Evolutionary conservation across 2,113 vertebrate species (phyloP).

Genomic region (Hyla sarda): DNA sequence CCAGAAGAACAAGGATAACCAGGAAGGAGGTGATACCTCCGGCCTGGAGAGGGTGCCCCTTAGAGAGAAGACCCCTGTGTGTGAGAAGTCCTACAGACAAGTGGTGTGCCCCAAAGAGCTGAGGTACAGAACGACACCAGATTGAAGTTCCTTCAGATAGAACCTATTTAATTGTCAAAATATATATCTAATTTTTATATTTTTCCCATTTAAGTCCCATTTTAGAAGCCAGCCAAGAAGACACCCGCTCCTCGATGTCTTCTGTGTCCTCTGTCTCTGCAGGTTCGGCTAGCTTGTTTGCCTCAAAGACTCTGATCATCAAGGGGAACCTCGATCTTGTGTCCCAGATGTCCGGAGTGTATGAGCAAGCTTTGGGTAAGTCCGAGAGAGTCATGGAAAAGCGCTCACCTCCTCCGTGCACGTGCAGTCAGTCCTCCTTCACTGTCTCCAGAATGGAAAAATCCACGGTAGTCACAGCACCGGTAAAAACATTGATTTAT

Average conservation of each 20-base stretch:
- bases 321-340: conserved; percentile 73
- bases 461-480: no score
- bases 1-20: conserved; percentile 67
- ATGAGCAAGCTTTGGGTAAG: conserved; percentile 28
- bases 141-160: background rate
- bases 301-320: conserved; percentile 71
- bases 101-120: conserved; percentile 73
- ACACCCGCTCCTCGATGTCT: conserved; percentile 67
- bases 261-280: conserved; percentile 75
- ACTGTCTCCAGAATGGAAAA: no score
- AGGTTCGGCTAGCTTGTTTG: conserved; percentile 69
- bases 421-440: no score
- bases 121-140: conserved; percentile 66
- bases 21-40: conserved; percentile 61
- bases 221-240: conserved; percentile 81
- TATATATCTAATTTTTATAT: conserved; percentile 8
- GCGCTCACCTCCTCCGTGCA: no score
- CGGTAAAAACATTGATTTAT: no score
- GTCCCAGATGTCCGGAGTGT: conserved; percentile 59
- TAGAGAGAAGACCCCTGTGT: conserved; percentile 56
- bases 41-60: conserved; percentile 59
- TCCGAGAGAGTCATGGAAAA: no score
- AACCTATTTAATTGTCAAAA: background rate
- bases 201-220: conserved; percentile 75
- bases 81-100: conserved; percentile 64